phyloP scores from a whole-genome alignment of 2,888 invertebrate genomes.

The Zaprionus lineosus region DNA sequence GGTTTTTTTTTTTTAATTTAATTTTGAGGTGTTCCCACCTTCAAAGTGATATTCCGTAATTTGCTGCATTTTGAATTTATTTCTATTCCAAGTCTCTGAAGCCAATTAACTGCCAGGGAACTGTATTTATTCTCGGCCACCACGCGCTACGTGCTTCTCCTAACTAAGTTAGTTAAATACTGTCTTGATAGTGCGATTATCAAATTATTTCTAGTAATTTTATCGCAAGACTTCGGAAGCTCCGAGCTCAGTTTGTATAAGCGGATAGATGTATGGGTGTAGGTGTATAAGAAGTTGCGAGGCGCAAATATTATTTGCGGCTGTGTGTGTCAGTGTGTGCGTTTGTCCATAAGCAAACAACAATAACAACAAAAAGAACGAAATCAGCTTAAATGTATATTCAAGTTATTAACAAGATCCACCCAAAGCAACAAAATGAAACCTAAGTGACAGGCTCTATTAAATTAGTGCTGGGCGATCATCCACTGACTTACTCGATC shows the following conservation, averaged over 20 bases:
- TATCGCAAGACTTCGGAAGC: constrained; percentile 25
- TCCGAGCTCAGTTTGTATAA: constrained; percentile 5
- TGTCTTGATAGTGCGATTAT: constrained; percentile 59
- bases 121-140: background rate
- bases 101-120: background rate
- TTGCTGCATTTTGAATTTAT: constrained; percentile 48
- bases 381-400: constrained; percentile 46
- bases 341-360: constrained; percentile 35
- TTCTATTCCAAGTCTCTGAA: background rate
- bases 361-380: constrained; percentile 16
- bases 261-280: background rate
- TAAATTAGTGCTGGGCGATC: constrained; percentile 31
- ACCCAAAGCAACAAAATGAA: constrained; percentile 27
- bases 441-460: constrained; percentile 50
- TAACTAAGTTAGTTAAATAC: constrained; percentile 36
- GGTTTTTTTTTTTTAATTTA: background rate
- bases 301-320: too few species aligned
- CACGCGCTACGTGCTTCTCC: constrained; percentile 23
- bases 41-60: constrained; percentile 79
- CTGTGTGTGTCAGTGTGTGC: constrained; percentile 6
- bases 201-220: constrained; percentile 53
- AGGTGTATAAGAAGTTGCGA: background rate
- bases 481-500: constrained; percentile 10
- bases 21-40: constrained; percentile 58
- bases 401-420: constrained; percentile 55